Evolutionary conservation across 2,797 vertebrate genomes (phyloP), one percentile per base, ranked within the genome.

Genomic region (Coracias cyanogaster): DNA sequence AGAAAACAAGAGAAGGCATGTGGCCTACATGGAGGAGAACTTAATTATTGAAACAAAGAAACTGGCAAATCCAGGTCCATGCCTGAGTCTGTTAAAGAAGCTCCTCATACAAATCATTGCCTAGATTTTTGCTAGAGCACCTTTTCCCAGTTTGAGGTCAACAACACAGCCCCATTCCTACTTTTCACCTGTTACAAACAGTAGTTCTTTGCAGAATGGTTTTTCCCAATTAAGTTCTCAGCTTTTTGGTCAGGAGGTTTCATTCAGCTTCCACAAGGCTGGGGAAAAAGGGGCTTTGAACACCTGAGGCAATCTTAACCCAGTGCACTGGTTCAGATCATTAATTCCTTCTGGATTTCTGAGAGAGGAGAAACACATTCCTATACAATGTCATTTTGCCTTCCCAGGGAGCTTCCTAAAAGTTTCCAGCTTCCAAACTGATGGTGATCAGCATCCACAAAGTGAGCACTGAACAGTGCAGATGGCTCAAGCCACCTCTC

Each of bases 31-130:
- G 71, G 93, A 87, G 84, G 64, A 84, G 55, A 91, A 64, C 9
- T 64, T 92, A 80, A 85, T 95, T 92, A 93, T 31, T 96, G 81
- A 89, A 91, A 93, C 73, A 89, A 94, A 93, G 91, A 90, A 96
- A 86, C 60, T 1, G 7, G 37, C 55, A 95, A 87, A 89, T 85
- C 84, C 52, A 64, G 65, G 77, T 92, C 62, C 29, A 9, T 58
- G 73, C 35, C 61, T 24, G 55, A 51, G 35, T 96, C 43, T 94
- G n/a, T 62, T 87, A 70, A 74, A 82, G 71, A 79, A 88, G 52
- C 4, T 93, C 12, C 7, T n/a, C 41, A 4, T 31, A 37, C 26
- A 71, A 57, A 81, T 49, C n/a, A 18, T 82, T 84, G 43, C 28
- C 66, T 70, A 64, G 91, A 61, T 31, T 79, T 84, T 65, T 82